Evolutionary conservation across 2,797 vertebrate genomes (phyloP).

Genomic region (Pseudochirops cupreus): DNA sequence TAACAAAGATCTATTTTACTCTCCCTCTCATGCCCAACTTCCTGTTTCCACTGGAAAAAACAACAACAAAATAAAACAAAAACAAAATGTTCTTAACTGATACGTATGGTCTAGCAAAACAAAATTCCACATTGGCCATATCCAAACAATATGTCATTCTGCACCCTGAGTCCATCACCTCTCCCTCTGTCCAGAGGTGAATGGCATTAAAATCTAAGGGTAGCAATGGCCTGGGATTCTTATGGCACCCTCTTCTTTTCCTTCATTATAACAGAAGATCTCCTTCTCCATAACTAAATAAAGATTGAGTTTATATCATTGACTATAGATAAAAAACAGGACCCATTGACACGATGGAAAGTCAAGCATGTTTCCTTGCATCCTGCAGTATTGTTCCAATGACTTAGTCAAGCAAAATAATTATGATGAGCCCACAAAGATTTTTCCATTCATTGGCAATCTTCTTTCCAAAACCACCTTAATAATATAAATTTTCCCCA

Average conservation of each 20-base stretch:
- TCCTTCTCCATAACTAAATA: conserved; percentile 44
- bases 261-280: conserved; percentile 7
- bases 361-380: not conserved
- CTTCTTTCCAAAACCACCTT: not conserved
- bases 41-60: not conserved
- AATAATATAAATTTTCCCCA: conserved; percentile 21
- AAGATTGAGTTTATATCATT: conserved; percentile 2
- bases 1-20: not conserved
- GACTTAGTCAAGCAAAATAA: conserved; percentile 22
- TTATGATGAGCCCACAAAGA: not conserved
- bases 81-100: not conserved
- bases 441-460: conserved; percentile 3
- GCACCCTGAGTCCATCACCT: not conserved
- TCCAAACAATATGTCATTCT: not conserved
- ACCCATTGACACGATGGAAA: not conserved
- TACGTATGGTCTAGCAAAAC: not conserved
- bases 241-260: conserved; percentile 4
- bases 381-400: not conserved
- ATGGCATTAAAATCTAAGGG: not conserved
- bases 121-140: not conserved
- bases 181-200: not conserved
- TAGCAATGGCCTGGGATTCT: not conserved
- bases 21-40: not conserved
- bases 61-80: not conserved
- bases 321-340: not conserved